Base-by-base conservation (phyloP, 2,888 invertebrate species). In the Hetaerina titia region DNA sequence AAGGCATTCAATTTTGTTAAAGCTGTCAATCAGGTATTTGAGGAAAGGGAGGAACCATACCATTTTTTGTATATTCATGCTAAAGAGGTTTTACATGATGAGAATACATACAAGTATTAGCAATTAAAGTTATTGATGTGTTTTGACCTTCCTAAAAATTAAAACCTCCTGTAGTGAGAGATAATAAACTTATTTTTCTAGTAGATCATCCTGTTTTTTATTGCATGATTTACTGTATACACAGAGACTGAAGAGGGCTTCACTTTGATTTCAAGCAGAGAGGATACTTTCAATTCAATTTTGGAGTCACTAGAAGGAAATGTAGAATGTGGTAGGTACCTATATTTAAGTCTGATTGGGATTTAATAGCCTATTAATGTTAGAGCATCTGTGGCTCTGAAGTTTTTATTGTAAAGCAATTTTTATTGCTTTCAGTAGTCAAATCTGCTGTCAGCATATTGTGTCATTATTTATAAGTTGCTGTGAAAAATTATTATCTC, bases 211-310 rank as follows among this genome's bases (percentile, higher is more conserved):
- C 9, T 31, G 69, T 69, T 56, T 74, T 92, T 57, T 31, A 92
- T 69, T 92, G 92, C 92, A 92, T 92, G 92, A 19, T 90, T 69
- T 92, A 58, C 57, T 17, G 63, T 45, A 57, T n/a, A 90, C 95
- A 4, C 95, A 96, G 96, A 96, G 95, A 96, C 96, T 25, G 96
- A 96, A 95, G 96, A 96, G 95, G 96, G 96, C 25, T 96, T 96
- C 95, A 96, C 96, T 56, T 96, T 96, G 92, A 96, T 96, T 95
- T 88, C 95, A 95, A 92, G 92, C 92, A 69, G 74, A 63, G 92
- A 92, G n/a, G 92, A 92, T 31, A n/a, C 64, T 22, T 92, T 92
- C n/a, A 69, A 56, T 56, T 92, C 92, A 92, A 69, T 90, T 63
- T 63, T 90, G 63, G 90, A 90, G 45, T 90, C 90, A 31, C 45